Base-by-base conservation (phyloP, 1,140 invertebrate genomes). In the Drosophila mojavensis region DNA sequence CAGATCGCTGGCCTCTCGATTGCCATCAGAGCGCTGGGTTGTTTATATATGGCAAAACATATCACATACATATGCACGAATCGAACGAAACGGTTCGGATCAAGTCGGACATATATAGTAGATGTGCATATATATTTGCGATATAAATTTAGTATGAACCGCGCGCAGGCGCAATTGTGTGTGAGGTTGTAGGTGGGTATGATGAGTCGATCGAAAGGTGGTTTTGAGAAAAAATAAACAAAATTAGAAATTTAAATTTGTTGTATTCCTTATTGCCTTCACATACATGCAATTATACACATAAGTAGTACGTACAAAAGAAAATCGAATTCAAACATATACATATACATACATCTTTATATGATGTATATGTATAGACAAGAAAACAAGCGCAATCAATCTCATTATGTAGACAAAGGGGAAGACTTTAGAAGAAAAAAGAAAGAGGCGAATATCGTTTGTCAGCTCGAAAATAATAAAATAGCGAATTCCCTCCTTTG, bases 1-100 rank as follows among this genome's bases (percentile, higher is more conserved):
- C 83, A 84, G 55, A 80, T 91, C 90, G 75, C 78, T 88, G 71
- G 88, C 90, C 48, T 91, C 90, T 76, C 86, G 84, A 90, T 90
- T 81, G 78, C 90, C 90, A 90, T 89, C 85, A 65, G 77, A 55
- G 70, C 84, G 81, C 84, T 88, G 67, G 41, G 28, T 51, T 56
- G 20, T 26, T 50, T 24, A 50, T 50, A 60, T 41, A 66, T 36
- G 11, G 20, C 58, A 68, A 61, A 28, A 69, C 58, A 70, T 63
- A 70, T 65, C 59, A 61, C 58, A 73, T 50, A 65, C 36, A 68
- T 20, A 58, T 66, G 43, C 28, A 3, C 33, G 17, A 54, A 11
- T 64, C 51, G 43, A 17, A 28, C 51, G 43, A 17, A 41, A n/a
- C 50, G 17, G 6, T 9, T 64, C 59, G 53, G 61, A 60, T 68